Percentiles rank a stretch among this genome's conserved stretches.
Evolutionary conservation across 2,888 invertebrate species (phyloP).

Genomic region (Cynaeus angustus): DNA sequence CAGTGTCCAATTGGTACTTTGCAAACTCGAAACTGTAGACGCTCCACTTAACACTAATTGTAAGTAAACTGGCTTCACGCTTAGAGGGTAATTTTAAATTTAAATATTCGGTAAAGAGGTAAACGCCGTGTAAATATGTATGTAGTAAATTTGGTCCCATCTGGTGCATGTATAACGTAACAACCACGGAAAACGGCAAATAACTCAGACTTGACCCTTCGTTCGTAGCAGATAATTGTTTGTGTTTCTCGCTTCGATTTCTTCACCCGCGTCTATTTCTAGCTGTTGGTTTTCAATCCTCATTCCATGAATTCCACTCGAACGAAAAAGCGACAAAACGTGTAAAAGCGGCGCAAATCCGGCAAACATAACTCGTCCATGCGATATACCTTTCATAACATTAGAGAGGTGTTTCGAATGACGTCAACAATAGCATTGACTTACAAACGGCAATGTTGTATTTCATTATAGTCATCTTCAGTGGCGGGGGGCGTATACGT

Average conservation of each 20-base stretch:
- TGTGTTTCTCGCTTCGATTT: neutral
- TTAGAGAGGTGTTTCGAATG: conserved; percentile 46
- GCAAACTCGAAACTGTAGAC: no score
- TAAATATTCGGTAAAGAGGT: no score
- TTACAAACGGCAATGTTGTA: conserved; percentile 39
- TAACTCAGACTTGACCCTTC: neutral
- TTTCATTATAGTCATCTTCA: conserved; percentile 44
- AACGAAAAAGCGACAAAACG: no score
- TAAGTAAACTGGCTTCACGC: no score
- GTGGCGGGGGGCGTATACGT: conserved; percentile 36
- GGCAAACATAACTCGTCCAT: conserved; percentile 1
- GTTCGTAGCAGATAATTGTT: neutral
- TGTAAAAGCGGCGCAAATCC: neutral
- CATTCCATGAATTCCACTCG: neutral
- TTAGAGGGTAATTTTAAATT: no score
- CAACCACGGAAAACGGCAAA: no score
- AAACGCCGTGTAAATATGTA: no score
- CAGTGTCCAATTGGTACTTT: no score
- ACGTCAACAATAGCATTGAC: conserved; percentile 56
- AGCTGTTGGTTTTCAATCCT: conserved; percentile 1
- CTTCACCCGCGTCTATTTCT: conserved; percentile 1
- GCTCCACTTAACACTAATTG: no score
- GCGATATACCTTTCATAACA: conserved; percentile 26
- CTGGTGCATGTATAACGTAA: no score
- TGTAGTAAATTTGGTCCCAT: no score